Base-by-base conservation (phyloP, 2,113 vertebrate genomes). In the Acanthochromis polyacanthus region DNA sequence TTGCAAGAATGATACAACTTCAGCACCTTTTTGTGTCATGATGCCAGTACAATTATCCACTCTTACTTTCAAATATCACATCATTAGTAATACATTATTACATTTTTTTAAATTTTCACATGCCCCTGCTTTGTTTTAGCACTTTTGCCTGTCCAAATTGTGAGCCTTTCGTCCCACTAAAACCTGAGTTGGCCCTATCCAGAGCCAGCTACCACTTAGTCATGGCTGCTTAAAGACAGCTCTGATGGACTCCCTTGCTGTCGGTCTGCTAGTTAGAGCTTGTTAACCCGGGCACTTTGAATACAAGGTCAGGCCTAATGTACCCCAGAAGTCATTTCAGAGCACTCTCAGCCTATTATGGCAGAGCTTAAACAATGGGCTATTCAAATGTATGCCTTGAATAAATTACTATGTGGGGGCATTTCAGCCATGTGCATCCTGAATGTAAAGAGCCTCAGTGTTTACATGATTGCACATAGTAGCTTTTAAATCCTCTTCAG, bases 301-400 rank as follows among this genome's bases (percentile, higher is more conserved):
- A 67, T 80, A 66, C 76, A 90, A 87, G 85, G 88, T 89, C 85
- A 87, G 79, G 57, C 53, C 45, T 89, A 88, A 86, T 86, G 56
- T 69, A 80, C 72, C 59, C 43, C 36, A 45, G 15, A 55, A 63
- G 75, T 86, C 56, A 70, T 74, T 78, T 67, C 51, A 53, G 61
- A 71, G 59, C 4, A 1, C 0, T 51, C 28, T 50, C 48, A 43
- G 46, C 78, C 79, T 71, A 75, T 89, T 77, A 82, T 32, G 46
- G 69, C 68, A 56, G 1, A 57, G 36, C 57, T 67, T 45, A 90
- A 75, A 87, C 67, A 76, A 71, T 61, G 66, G 46, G 63, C 58
- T 64, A 53, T 78, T 75, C 23, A 78, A 9, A 82, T 74, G 0
- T 51, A 19, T 59, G 15, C 52, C 4, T 16, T 64, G 40, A 80